These are phyloP conservation scores for Heliconius sara DNA, from an alignment of 2,888 invertebrate species.

Conservation along the genomic window DNA sequence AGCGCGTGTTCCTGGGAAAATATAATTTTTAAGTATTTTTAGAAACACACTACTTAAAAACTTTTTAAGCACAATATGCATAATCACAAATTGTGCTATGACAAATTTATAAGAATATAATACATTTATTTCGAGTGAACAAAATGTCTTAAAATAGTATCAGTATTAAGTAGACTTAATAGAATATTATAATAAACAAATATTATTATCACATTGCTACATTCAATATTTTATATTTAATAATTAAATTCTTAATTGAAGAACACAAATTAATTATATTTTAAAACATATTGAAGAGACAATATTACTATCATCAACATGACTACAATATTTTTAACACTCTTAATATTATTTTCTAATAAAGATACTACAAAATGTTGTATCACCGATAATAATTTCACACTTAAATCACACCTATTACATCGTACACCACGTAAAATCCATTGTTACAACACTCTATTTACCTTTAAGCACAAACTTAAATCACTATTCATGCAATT, in stretches of 20 bases:
- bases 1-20: slow-evolving; percentile 72
- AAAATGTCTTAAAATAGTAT: no score
- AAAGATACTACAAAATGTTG: not conserved
- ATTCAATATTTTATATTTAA: no score
- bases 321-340: not conserved
- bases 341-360: not conserved
- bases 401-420: slow-evolving; percentile 21
- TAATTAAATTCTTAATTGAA: not conserved
- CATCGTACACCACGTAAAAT: slow-evolving; percentile 20
- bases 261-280: not conserved
- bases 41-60: no score
- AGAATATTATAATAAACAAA: not conserved
- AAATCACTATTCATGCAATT: slow-evolving; percentile 77
- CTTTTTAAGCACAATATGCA: no score
- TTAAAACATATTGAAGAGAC: not conserved
- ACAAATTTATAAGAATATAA: not conserved
- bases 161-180: not conserved
- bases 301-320: not conserved
- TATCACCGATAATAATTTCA: not conserved
- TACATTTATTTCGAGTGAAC: not conserved
- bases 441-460: slow-evolving; percentile 33
- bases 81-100: not conserved
- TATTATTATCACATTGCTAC: no score
- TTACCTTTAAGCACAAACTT: slow-evolving; percentile 76
- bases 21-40: not conserved